Evolutionary conservation across 2,113 vertebrate genomes (phyloP), one percentile per base, ranked within the genome.

Genomic region (Xiphophorus couchianus): DNA sequence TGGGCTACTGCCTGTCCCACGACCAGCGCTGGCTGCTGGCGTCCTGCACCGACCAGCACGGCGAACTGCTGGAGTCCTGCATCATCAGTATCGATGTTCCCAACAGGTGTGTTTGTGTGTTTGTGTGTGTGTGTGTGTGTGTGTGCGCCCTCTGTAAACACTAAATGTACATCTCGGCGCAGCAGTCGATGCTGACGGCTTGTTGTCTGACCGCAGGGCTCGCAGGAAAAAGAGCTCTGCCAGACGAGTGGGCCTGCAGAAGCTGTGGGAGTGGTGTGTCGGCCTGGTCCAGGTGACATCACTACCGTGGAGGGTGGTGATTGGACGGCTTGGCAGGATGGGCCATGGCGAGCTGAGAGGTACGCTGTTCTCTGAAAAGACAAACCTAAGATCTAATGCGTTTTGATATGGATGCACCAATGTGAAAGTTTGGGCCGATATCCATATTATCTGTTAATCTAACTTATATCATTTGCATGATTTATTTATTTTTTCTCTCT

Each of bases 251-350:
- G 97, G 97, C 80, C 93, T 99, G 67, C 97, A 99, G 93, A 99
- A 99, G 90, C 95, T 99, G 80, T 99, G 98, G 98, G 98, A 99
- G 28, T 99, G 98, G 98, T 99, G 97, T 89, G 65, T 98, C 74
- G 94, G 97, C 68, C 95, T 99, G 76, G 96, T 99, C 79, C 98
- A 99, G 84, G 96, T 99, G 96, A 99, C 97, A 65, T 99, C 98
- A 25, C 92, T 99, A 90, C 98, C 97, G 0, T 99, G 98, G 98
- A 97, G 98, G 87, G 97, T 99, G 28, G 98, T 99, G 67, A 97
- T 99, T 85, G 98, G 97, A n/a, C 96, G 98, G 17, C 94, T 99
- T 10, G 98, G 98, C 81, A 96, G 98, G 84, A 97, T 99, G 93
- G 98, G 98, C 62, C 97, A 99, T 0, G 97, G 98, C 86, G 98